Evolutionary conservation across 2,888 invertebrate species (phyloP).

Genomic region (Stramonita haemastoma): DNA sequence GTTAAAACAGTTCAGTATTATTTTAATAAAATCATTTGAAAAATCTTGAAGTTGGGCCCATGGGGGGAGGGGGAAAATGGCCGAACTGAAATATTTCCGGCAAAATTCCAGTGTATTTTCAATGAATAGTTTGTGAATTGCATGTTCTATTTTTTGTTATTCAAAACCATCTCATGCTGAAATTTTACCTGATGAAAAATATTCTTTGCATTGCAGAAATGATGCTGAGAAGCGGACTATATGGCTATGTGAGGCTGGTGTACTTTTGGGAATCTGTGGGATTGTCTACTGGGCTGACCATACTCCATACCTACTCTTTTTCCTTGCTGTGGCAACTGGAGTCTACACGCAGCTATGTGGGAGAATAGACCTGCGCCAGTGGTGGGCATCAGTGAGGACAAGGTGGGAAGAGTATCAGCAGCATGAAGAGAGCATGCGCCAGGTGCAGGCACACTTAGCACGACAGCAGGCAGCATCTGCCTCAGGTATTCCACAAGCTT

Average conservation of each 20-base stretch:
- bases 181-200: neutral
- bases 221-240: conserved; percentile 68
- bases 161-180: no score
- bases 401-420: conserved; percentile 74
- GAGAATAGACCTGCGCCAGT: conserved; percentile 59
- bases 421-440: conserved; percentile 70
- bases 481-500: neutral
- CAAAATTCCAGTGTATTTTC: neutral
- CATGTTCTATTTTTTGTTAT: no score
- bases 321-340: conserved; percentile 64
- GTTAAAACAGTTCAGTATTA: no score
- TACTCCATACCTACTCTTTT: conserved; percentile 64
- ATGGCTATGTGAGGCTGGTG: conserved; percentile 69
- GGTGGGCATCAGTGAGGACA: conserved; percentile 59
- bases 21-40: no score
- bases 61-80: no score
- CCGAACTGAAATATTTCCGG: no score
- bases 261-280: conserved; percentile 57
- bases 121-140: neutral
- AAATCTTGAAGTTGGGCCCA: no score
- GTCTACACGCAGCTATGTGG: conserved; percentile 67
- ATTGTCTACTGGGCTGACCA: conserved; percentile 69
- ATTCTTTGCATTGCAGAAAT: conserved; percentile 58
- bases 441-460: conserved; percentile 52
- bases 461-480: conserved; percentile 44